Evolutionary conservation across 1,140 invertebrate genomes (phyloP).

Genomic region (Ips nitidus): DNA sequence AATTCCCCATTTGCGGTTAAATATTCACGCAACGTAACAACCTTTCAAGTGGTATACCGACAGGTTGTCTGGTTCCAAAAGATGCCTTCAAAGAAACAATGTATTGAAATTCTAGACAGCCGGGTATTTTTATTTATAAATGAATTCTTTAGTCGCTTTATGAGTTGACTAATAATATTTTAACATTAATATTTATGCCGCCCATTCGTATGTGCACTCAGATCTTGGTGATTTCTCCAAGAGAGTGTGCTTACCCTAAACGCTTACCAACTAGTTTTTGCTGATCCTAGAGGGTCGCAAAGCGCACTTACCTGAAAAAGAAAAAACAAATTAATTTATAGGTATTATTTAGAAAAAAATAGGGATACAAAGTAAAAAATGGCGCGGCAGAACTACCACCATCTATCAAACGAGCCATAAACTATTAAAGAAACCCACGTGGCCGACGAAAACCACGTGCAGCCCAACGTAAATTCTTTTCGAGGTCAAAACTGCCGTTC

Average conservation of each 20-base stretch:
- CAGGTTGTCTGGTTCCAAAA: slow-evolving; percentile 26
- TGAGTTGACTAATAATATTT: slow-evolving; percentile 29
- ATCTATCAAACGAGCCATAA: slow-evolving; percentile 50
- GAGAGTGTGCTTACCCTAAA: too few species aligned
- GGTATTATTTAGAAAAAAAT: too few species aligned
- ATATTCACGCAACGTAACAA: slow-evolving; percentile 18
- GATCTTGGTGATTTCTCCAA: neutral
- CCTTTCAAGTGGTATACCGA: slow-evolving; percentile 17
- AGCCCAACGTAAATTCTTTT: slow-evolving; percentile 29
- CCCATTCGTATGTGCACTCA: neutral
- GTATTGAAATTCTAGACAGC: slow-evolving; percentile 27
- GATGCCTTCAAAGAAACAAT: slow-evolving; percentile 30
- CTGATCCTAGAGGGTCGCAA: neutral
- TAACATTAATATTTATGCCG: slow-evolving; percentile 30
- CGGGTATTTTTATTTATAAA: slow-evolving; percentile 25
- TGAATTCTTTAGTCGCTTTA: slow-evolving; percentile 25
- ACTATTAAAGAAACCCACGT: slow-evolving; percentile 43
- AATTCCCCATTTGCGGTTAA: neutral
- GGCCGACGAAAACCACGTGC: slow-evolving; percentile 26
- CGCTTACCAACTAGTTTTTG: neutral
- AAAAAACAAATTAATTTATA: slow-evolving; percentile 7
- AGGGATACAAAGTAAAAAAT: too few species aligned
- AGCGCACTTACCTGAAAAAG: slow-evolving; percentile 8
- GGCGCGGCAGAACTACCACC: slow-evolving; percentile 37
- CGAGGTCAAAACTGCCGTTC: slow-evolving; percentile 50